These are phyloP conservation scores for Chinchilla lanigera DNA, from an alignment of 2,113 vertebrate genomes.

Conservation along the genomic window DNA sequence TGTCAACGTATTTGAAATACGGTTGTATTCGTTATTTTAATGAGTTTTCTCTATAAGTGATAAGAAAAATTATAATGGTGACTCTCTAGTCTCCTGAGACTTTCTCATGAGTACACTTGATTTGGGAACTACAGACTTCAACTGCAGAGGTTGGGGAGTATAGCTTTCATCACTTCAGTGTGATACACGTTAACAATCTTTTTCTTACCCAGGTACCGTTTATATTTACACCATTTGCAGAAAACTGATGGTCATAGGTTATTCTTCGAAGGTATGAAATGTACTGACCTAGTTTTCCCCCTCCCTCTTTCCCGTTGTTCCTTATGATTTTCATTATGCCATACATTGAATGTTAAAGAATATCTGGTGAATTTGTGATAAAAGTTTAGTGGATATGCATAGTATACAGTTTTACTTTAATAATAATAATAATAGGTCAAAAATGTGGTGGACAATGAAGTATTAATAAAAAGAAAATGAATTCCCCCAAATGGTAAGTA, in stretches of 20 bases:
- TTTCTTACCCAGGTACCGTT: conserved; percentile 89
- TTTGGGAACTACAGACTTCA: conserved; percentile 7
- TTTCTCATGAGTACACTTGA: neutral
- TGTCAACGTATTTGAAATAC: conserved; percentile 27
- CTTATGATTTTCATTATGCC: conserved; percentile 28
- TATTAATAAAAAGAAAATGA: conserved; percentile 35
- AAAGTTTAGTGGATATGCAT: conserved; percentile 1
- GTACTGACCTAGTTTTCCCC: conserved; percentile 6
- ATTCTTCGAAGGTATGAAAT: conserved; percentile 91
- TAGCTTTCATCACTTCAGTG: neutral
- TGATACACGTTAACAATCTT: conserved; percentile 31
- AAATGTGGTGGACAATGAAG: neutral
- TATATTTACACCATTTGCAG: conserved; percentile 95
- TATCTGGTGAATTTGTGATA: conserved; percentile 2
- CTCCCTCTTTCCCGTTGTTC: neutral
- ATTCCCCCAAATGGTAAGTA: neutral
- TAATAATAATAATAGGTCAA: neutral
- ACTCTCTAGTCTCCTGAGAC: neutral
- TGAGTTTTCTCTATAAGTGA: conserved; percentile 36
- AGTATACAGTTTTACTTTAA: conserved; percentile 35
- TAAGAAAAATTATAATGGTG: conserved; percentile 5
- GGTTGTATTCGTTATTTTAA: conserved; percentile 53
- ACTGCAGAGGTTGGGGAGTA: neutral
- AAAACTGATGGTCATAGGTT: conserved; percentile 92
- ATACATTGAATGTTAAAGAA: neutral